Percentiles rank a stretch among this genome's conserved stretches.
phyloP scores from a whole-genome alignment of 2,797 vertebrate species.

The Myoxocephalus aenaeus region DNA sequence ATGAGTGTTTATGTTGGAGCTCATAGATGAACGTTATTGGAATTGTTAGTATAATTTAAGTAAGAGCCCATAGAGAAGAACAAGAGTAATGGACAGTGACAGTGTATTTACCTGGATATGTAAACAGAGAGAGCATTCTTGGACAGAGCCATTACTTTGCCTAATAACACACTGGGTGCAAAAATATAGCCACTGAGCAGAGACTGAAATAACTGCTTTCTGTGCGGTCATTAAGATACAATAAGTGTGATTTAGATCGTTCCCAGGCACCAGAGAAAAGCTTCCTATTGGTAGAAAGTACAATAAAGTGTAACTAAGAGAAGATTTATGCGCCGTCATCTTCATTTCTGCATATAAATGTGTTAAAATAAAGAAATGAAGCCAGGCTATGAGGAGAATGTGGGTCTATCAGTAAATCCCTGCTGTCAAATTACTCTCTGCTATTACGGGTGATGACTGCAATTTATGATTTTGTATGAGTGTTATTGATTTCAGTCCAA shows the following conservation, averaged over 20 bases:
- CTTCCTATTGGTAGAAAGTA: constrained; percentile 36
- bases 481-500: constrained; percentile 11
- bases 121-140: constrained; percentile 56
- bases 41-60: constrained; percentile 49
- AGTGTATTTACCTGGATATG: constrained; percentile 53
- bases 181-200: constrained; percentile 30
- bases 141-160: constrained; percentile 31
- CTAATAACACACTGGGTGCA: constrained; percentile 38
- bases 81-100: constrained; percentile 43
- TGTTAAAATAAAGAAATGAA: constrained; percentile 36
- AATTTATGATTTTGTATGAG: neutral
- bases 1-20: constrained; percentile 33
- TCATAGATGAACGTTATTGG: constrained; percentile 23
- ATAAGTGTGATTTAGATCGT: constrained; percentile 56
- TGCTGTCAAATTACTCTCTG: constrained; percentile 13
- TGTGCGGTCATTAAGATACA: constrained; percentile 50
- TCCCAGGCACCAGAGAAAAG: constrained; percentile 45
- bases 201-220: constrained; percentile 43
- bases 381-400: neutral
- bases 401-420: constrained; percentile 13
- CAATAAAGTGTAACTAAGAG: constrained; percentile 44
- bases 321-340: constrained; percentile 32
- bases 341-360: constrained; percentile 44
- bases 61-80: constrained; percentile 31
- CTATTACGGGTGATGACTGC: neutral